A percentile compares a stretch with the other conserved stretches of the same genome.
Evolutionary conservation across 1,140 invertebrate genomes (phyloP).

Genomic region (Drosophila nasuta): DNA sequence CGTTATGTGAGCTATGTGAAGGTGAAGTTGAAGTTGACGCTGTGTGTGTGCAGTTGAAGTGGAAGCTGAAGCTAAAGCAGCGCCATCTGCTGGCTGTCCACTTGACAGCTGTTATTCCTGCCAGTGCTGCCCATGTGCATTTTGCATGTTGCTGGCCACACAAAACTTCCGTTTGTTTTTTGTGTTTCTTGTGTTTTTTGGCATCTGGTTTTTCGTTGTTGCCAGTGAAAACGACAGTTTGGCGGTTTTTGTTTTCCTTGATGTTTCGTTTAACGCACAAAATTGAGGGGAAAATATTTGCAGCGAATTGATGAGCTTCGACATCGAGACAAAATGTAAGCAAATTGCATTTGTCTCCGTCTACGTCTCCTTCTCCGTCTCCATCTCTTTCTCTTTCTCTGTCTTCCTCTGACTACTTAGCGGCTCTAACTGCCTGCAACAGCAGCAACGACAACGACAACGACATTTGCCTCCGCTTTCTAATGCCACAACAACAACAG

Average conservation of each 20-base stretch:
- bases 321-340: constrained; percentile 5
- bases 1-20: constrained; percentile 36
- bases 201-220: constrained; percentile 40
- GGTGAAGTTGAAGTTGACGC: neutral
- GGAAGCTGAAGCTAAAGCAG: neutral
- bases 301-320: constrained; percentile 61
- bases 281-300: constrained; percentile 78
- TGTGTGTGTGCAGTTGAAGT: neutral
- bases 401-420: constrained; percentile 24
- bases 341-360: constrained; percentile 25
- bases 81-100: constrained; percentile 30
- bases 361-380: neutral
- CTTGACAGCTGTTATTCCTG: constrained; percentile 31
- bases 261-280: constrained; percentile 46
- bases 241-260: constrained; percentile 51
- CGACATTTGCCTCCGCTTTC: constrained; percentile 49
- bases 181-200: constrained; percentile 16
- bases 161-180: constrained; percentile 31
- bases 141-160: constrained; percentile 28
- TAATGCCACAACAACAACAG: constrained; percentile 39
- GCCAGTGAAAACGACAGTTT: constrained; percentile 74
- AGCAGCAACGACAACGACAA: neutral
- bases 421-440: constrained; percentile 24
- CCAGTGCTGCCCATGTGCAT: neutral
- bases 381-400: constrained; percentile 7